Evolutionary conservation across 2,888 invertebrate species (phyloP).

Genomic region (Eustalomyia histrio): DNA sequence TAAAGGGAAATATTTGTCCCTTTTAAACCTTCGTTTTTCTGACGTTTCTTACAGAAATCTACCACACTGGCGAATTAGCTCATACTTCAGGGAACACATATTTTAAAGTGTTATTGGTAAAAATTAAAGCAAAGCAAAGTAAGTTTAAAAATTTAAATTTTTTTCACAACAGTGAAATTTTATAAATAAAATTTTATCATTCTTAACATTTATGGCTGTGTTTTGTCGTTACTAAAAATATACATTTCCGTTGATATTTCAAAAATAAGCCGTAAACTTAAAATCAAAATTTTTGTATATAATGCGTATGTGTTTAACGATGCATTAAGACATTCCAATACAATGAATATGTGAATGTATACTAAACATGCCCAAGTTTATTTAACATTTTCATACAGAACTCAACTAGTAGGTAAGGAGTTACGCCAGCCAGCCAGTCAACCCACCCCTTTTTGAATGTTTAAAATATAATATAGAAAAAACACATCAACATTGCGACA

Average conservation of each 20-base stretch:
- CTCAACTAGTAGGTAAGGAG: conserved; percentile 37
- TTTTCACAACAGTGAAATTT: no score
- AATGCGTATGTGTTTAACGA: conserved; percentile 47
- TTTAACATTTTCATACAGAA: neutral
- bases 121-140: no score
- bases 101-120: no score
- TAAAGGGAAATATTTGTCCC: no score
- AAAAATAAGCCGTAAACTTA: neutral
- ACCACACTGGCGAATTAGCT: no score
- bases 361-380: conserved; percentile 32
- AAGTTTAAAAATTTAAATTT: no score
- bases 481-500: conserved; percentile 18
- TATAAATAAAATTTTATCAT: no score
- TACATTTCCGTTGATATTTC: conserved; percentile 43
- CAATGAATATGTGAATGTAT: conserved; percentile 55
- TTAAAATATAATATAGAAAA: neutral
- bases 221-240: neutral
- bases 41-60: no score
- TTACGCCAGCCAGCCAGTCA: conserved; percentile 31
- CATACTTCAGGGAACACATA: no score
- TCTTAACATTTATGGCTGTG: no score
- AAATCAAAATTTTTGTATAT: conserved; percentile 29
- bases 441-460: conserved; percentile 24
- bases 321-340: conserved; percentile 49
- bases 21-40: no score